Percentiles rank a stretch among this genome's conserved stretches.
Evolutionary conservation across 2,888 invertebrate species (phyloP).

Genomic region (Synanthedon myopaeformis): DNA sequence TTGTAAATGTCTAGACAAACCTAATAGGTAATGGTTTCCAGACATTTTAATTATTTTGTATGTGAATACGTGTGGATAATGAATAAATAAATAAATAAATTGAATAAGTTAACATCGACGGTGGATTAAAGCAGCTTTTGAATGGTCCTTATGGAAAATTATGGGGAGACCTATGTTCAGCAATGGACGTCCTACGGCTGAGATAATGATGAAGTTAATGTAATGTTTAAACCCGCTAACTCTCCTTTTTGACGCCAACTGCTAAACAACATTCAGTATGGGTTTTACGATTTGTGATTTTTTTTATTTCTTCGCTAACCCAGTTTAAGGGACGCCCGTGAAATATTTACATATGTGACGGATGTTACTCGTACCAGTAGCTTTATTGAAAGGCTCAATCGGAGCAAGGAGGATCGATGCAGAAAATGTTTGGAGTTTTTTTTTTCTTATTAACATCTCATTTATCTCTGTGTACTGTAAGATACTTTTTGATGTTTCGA

Average conservation of each 20-base stretch:
- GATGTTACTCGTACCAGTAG: background rate
- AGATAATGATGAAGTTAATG: too few species aligned
- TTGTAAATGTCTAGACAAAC: too few species aligned
- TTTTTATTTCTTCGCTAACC: conserved; percentile 2
- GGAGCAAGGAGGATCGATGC: background rate
- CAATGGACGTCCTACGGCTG: too few species aligned
- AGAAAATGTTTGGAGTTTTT: background rate
- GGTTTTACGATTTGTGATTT: conserved; percentile 6
- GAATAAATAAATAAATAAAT: too few species aligned
- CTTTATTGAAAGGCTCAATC: background rate
- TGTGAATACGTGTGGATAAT: too few species aligned
- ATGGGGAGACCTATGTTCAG: too few species aligned
- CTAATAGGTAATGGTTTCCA: too few species aligned
- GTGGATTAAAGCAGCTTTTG: too few species aligned
- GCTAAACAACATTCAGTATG: conserved; percentile 3
- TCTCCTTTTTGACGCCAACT: background rate
- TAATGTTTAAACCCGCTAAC: background rate
- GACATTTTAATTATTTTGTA: too few species aligned
- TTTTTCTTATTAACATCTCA: background rate
- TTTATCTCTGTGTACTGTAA: background rate
- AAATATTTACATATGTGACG: conserved; percentile 2
- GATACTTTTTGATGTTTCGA: background rate
- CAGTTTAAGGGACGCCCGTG: conserved; percentile 1
- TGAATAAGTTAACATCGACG: too few species aligned
- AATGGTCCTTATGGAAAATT: too few species aligned